Conservation (phyloP, 2,797 vertebrate species). For the Takifugu ocellatus region DNA sequence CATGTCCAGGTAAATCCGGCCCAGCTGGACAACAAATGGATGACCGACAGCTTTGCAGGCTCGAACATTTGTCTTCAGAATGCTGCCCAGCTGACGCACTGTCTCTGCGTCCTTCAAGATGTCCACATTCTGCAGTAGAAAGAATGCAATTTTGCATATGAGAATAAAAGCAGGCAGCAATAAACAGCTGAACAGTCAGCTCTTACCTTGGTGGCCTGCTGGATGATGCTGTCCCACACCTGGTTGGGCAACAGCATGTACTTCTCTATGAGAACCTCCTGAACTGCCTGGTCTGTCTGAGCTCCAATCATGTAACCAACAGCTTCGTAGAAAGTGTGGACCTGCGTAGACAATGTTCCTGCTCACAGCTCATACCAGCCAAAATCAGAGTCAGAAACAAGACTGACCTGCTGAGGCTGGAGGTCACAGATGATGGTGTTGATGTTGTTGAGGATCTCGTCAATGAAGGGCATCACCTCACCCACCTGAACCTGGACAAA, state of each 20-base stretch:
- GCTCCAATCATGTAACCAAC: constrained; percentile 97
- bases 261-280: constrained; percentile 95
- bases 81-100: constrained; percentile 94
- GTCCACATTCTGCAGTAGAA: constrained; percentile 85
- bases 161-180: neutral
- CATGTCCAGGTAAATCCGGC: constrained; percentile 97
- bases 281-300: constrained; percentile 91
- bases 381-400: neutral
- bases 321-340: constrained; percentile 95
- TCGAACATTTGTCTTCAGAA: constrained; percentile 93
- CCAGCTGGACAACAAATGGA: constrained; percentile 93
- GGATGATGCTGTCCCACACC: constrained; percentile 98
- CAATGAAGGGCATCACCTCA: constrained; percentile 98
- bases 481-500: constrained; percentile 97
- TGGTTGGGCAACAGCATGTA: constrained; percentile 97
- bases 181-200: too few relatives aligned
- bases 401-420: constrained; percentile 89
- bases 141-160: neutral
- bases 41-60: constrained; percentile 97
- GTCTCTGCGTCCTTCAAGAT: constrained; percentile 96
- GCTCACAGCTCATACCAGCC: neutral
- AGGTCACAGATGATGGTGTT: constrained; percentile 98
- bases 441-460: constrained; percentile 96
- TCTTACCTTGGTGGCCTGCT: constrained; percentile 95
- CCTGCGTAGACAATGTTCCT: constrained; percentile 61